Conservation (phyloP, 2,888 invertebrate genomes). For the Eutolmus rufibarbis region DNA sequence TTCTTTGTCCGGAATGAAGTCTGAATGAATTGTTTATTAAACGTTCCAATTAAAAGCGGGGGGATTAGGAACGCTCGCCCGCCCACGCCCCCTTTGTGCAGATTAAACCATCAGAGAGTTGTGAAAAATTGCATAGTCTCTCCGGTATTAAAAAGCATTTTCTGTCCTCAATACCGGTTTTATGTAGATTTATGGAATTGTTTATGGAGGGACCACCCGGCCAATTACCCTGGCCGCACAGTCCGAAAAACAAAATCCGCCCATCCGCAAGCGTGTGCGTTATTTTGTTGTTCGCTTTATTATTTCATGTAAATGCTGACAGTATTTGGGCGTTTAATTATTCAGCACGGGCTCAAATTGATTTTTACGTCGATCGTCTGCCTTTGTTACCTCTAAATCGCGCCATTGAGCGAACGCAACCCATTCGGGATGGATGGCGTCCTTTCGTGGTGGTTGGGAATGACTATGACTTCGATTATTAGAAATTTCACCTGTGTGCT, state of each 20-base stretch:
- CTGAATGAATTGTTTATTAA: background rate
- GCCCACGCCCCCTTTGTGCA: background rate
- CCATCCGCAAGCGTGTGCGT: background rate
- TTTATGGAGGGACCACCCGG: background rate
- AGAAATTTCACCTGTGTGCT: background rate
- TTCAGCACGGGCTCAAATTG: constrained; percentile 24
- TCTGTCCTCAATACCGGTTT: background rate
- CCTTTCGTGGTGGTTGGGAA: background rate
- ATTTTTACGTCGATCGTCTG: background rate
- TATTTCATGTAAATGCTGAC: constrained; percentile 21
- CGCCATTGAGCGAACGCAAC: background rate
- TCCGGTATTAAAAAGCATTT: background rate
- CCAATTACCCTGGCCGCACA: background rate
- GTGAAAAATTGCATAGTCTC: background rate
- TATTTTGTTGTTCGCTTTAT: background rate
- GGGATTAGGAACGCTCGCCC: background rate
- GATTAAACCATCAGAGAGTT: background rate
- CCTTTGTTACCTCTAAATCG: background rate
- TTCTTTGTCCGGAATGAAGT: background rate
- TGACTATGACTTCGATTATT: background rate
- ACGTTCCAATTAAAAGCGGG: background rate
- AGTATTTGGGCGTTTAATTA: constrained; percentile 13
- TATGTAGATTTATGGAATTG: background rate
- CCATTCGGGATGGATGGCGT: background rate
- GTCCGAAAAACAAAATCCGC: background rate